phyloP scores from a whole-genome alignment of 2,888 invertebrate genomes.

The Tenthredo livida region DNA sequence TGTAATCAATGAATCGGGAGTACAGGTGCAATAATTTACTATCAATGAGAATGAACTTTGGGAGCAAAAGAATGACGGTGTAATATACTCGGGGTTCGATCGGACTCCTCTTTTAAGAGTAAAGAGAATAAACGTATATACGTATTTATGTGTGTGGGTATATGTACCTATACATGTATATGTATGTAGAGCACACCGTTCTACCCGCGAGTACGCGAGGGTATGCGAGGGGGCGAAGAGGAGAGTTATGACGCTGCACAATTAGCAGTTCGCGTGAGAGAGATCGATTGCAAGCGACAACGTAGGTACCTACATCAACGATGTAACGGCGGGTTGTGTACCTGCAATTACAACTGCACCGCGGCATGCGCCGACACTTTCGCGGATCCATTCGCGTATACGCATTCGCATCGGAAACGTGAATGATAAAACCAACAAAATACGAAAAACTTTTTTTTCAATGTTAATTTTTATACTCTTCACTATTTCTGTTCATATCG shows the following conservation, averaged over 20 bases:
- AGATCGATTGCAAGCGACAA: conserved; percentile 77
- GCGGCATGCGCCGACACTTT: conserved; percentile 4
- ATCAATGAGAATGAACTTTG: background rate
- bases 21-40: background rate
- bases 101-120: background rate
- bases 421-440: background rate
- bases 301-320: conserved; percentile 64
- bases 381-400: conserved; percentile 14
- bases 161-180: background rate
- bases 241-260: conserved; percentile 78
- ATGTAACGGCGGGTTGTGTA: conserved; percentile 53
- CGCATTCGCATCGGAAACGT: background rate
- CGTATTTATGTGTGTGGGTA: too few relatives aligned
- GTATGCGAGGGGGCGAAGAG: conserved; percentile 51
- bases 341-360: conserved; percentile 48
- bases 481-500: too few relatives aligned
- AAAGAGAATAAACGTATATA: background rate
- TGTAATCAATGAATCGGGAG: background rate
- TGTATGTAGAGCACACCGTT: background rate
- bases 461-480: background rate
- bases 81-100: background rate
- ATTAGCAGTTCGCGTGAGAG: conserved; percentile 78
- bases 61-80: background rate
- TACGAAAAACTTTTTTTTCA: background rate
- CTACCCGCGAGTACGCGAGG: conserved; percentile 16